Conservation (phyloP, 92 coral and sea anemone species). For the Montipora capitata region DNA sequence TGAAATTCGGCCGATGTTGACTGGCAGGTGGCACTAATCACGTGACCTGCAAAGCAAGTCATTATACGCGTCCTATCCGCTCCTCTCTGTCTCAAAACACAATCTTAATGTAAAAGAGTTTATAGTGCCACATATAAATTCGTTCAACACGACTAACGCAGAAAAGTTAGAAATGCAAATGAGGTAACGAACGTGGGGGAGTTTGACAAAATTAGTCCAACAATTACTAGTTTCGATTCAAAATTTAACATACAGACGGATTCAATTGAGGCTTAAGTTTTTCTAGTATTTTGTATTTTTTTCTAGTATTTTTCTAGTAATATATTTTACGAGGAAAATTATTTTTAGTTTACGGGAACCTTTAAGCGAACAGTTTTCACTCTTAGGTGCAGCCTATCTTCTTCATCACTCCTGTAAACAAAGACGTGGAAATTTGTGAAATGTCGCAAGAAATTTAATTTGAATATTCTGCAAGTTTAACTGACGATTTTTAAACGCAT, state of each 20-base stretch:
- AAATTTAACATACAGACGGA: not conserved
- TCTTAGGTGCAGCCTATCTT: too few species aligned
- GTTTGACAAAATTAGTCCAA: not conserved
- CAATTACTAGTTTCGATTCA: not conserved
- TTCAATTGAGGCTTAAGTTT: not conserved
- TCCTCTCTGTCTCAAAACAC: conserved; percentile 12
- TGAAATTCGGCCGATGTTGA: conserved; percentile 62
- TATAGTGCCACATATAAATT: not conserved
- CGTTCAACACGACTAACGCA: conserved; percentile 10
- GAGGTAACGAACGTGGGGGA: not conserved
- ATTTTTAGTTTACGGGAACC: not conserved
- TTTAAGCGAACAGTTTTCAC: not conserved
- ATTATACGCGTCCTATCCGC: conserved; percentile 57
- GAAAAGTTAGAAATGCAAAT: conserved; percentile 27
- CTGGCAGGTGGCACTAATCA: conserved; percentile 87
- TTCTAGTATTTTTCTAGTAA: too few species aligned
- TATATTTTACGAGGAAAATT: not conserved
- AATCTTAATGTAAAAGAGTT: conserved; percentile 17
- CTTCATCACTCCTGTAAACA: not conserved
- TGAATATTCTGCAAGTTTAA: too few species aligned
- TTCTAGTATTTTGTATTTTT: too few species aligned
- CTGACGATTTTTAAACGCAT: too few species aligned
- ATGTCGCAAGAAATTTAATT: too few species aligned
- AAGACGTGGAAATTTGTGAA: not conserved
- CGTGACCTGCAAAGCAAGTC: conserved; percentile 78